Conservation (phyloP, 2,888 invertebrate genomes). For the Aphodius granarius region DNA sequence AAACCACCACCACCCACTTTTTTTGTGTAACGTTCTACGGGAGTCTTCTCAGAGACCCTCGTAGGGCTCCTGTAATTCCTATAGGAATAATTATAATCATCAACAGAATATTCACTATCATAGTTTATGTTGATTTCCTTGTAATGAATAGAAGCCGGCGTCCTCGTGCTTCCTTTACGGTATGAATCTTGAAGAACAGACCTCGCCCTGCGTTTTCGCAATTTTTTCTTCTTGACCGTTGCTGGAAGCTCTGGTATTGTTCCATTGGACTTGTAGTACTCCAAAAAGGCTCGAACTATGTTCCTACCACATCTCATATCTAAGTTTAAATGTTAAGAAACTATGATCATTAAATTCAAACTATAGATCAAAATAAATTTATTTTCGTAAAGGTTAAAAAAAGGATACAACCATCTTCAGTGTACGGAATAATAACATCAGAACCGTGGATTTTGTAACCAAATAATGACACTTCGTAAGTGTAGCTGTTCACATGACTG, state of each 20-base stretch:
- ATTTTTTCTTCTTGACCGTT: slow-evolving; percentile 35
- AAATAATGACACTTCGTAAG: slow-evolving; percentile 86
- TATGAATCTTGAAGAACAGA: slow-evolving; percentile 51
- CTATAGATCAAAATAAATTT: neutral
- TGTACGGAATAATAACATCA: slow-evolving; percentile 79
- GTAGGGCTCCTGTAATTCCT: slow-evolving; percentile 42
- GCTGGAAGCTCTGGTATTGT: slow-evolving; percentile 57
- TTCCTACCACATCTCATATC: slow-evolving; percentile 80
- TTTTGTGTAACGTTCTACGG: slow-evolving; percentile 11
- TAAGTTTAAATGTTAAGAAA: slow-evolving; percentile 52
- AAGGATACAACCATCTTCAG: slow-evolving; percentile 96
- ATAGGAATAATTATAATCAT: slow-evolving; percentile 47
- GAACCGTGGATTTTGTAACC: slow-evolving; percentile 77
- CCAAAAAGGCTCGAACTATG: slow-evolving; percentile 73
- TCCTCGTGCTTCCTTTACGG: slow-evolving; percentile 55
- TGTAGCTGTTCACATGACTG: slow-evolving; percentile 84
- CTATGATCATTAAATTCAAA: neutral
- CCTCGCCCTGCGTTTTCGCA: slow-evolving; percentile 40
- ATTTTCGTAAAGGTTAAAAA: slow-evolving; percentile 1
- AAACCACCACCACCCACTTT: slow-evolving; percentile 13
- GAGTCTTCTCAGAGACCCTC: slow-evolving; percentile 29
- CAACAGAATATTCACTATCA: slow-evolving; percentile 58
- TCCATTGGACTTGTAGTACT: slow-evolving; percentile 79
- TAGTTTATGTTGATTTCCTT: slow-evolving; percentile 59
- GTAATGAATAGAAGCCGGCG: slow-evolving; percentile 57